phyloP scores from a whole-genome alignment of 2,888 invertebrate genomes.

The Pardosa pseudoannulata region DNA sequence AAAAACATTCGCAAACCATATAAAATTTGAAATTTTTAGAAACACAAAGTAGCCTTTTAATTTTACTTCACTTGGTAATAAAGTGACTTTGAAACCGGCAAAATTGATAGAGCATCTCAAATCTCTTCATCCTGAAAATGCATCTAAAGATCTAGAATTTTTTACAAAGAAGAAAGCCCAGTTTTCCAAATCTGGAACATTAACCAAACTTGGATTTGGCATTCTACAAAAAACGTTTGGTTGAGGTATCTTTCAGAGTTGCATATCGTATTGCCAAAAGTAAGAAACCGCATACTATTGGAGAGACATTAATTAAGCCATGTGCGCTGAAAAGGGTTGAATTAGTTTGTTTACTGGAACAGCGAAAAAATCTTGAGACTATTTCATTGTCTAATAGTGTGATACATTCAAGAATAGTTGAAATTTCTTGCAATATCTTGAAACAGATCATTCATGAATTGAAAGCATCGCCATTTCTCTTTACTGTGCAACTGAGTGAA shows the following conservation, averaged over 20 bases:
- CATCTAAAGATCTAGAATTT: no score
- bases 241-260: constrained; percentile 42
- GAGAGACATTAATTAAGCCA: constrained; percentile 60
- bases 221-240: constrained; percentile 26
- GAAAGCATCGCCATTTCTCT: constrained; percentile 61
- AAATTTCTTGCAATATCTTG: constrained; percentile 52
- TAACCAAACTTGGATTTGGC: no score
- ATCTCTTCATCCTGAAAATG: no score
- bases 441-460: constrained; percentile 54
- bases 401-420: constrained; percentile 41
- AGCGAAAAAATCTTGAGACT: constrained; percentile 47
- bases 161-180: no score
- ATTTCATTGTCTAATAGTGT: constrained; percentile 41
- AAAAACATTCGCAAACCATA: no score
- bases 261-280: constrained; percentile 47
- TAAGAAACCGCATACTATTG: constrained; percentile 62
- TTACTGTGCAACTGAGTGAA: constrained; percentile 76
- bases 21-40: no score
- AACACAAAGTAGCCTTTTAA: no score
- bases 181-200: no score
- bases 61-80: no score
- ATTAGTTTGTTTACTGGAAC: constrained; percentile 54
- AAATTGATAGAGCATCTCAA: no score
- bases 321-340: constrained; percentile 49
- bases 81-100: no score